Evolutionary conservation across 2,797 vertebrate species (phyloP), one percentile per base, ranked within the genome.

Genomic region (Gymnothorax javanicus): DNA sequence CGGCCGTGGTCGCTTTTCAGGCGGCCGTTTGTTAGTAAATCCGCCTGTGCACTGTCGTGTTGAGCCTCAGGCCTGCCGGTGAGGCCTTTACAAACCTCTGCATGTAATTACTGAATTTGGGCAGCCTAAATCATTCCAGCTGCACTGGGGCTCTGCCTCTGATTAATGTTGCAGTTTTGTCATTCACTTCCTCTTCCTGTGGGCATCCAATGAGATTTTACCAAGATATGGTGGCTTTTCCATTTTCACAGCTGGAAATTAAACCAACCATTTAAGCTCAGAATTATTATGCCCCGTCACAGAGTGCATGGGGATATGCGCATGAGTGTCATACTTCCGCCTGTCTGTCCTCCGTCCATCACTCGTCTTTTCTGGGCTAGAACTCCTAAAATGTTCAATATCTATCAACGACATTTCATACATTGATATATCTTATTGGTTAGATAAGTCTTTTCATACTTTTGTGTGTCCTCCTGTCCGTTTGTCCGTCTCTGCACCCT

Each of bases 81-180:
- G 77, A 54, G 77, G 20, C 23, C 50, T 56, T 52, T 81, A 17
- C 56, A 20, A 56, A 56, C 2, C 50, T 54, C 15, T 52, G 20
- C 23, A 81, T 56, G 54, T n/a, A 81, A 56, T 79, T 79, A 79
- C 54, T 79, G 50, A 43, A 79, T 81, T 81, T 81, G 50, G 52
- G 77, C 54, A 56, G 11, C 75, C 54, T 79, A 79, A 81, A 17
- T 81, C n/a, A 4, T 56, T 81, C 77, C 77, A 81, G 50, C 77
- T 81, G 50, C 4, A 23, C 5, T 56, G 54, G 64, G 64, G 25
- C 64, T 64, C 62, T 23, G 7, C 17, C 75, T 79, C 20, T 56
- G 52, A 56, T 81, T 54, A 52, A 52, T 11, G 7, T 25, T 52
- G 43, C 23, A 7, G 43, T 7, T 27, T 77, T 17, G 4, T 75